A percentile compares a stretch with the other conserved stretches of the same genome.
These are phyloP conservation scores for Synchiropus splendidus DNA, from an alignment of 2,113 vertebrate species.

Conservation along the genomic window DNA sequence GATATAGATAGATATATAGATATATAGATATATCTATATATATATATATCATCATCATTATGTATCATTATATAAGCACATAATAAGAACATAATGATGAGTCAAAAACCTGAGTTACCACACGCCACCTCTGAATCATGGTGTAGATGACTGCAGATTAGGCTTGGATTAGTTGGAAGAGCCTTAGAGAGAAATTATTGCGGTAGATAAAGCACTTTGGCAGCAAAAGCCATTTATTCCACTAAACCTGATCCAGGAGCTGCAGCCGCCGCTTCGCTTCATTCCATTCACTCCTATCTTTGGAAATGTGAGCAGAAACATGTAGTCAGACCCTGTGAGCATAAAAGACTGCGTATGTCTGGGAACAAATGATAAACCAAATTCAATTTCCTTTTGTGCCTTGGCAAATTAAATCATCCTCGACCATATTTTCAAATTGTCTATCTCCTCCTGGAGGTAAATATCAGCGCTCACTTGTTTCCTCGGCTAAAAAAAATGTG, in stretches of 20 bases:
- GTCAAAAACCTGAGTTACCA: too few relatives aligned
- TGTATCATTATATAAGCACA: too few relatives aligned
- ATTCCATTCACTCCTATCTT: conserved; percentile 10
- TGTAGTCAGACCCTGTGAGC: conserved; percentile 28
- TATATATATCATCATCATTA: too few relatives aligned
- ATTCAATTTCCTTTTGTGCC: conserved; percentile 47
- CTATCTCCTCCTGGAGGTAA: not conserved
- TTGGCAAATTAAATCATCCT: conserved; percentile 50
- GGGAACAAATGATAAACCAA: conserved; percentile 37
- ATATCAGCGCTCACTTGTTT: conserved; percentile 40
- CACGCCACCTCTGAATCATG: too few relatives aligned
- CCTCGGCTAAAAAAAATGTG: conserved; percentile 18
- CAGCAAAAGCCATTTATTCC: conserved; percentile 3
- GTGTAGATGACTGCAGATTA: conserved; percentile 8
- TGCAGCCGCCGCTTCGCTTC: conserved; percentile 9
- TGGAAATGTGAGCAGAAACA: conserved; percentile 16
- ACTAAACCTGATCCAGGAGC: not conserved
- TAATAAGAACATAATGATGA: too few relatives aligned
- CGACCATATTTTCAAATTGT: conserved; percentile 39
- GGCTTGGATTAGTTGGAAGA: not conserved
- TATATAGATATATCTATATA: too few relatives aligned
- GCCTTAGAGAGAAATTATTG: not conserved
- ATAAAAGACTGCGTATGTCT: conserved; percentile 18
- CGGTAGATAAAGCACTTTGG: too few relatives aligned
- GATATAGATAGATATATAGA: too few relatives aligned